Percentiles rank a stretch among this genome's conserved stretches.
These are phyloP conservation scores for Yponomeuta cagnagella DNA, from an alignment of 2,888 invertebrate genomes.

Conservation along the genomic window DNA sequence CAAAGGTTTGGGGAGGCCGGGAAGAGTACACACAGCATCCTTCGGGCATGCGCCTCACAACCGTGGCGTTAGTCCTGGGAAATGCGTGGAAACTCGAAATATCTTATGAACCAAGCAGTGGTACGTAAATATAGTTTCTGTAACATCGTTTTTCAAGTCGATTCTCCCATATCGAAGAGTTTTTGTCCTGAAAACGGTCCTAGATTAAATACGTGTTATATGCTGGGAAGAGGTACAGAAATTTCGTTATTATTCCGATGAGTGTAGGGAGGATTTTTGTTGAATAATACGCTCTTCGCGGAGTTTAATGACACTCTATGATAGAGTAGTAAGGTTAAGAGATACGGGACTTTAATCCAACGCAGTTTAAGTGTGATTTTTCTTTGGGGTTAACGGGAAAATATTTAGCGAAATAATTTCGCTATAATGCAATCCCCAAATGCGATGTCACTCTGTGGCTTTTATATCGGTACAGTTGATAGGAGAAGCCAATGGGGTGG, in stretches of 20 bases:
- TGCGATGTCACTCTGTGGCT: slow-evolving; percentile 2
- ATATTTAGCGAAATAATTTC: neutral
- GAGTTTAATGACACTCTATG: slow-evolving; percentile 7
- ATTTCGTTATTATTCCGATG: neutral
- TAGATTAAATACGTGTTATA: neutral
- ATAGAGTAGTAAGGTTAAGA: neutral
- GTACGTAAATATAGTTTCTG: neutral
- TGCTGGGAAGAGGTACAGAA: neutral
- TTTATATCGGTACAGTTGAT: neutral
- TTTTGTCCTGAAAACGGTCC: neutral
- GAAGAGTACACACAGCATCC: neutral
- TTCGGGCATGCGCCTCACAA: neutral
- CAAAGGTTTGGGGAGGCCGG: neutral
- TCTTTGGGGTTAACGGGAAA: neutral
- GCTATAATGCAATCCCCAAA: neutral
- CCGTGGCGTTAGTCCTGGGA: neutral
- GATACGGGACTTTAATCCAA: neutral
- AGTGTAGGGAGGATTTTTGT: neutral
- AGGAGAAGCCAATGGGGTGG: neutral
- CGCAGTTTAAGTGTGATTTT: neutral
- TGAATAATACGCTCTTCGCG: neutral
- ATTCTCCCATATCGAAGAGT: neutral
- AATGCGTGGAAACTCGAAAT: neutral
- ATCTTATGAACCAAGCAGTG: neutral
- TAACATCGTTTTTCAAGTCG: neutral